These are phyloP conservation scores for Pangasius larnaudii DNA, from an alignment of 2,797 vertebrate species.

Conservation along the genomic window DNA sequence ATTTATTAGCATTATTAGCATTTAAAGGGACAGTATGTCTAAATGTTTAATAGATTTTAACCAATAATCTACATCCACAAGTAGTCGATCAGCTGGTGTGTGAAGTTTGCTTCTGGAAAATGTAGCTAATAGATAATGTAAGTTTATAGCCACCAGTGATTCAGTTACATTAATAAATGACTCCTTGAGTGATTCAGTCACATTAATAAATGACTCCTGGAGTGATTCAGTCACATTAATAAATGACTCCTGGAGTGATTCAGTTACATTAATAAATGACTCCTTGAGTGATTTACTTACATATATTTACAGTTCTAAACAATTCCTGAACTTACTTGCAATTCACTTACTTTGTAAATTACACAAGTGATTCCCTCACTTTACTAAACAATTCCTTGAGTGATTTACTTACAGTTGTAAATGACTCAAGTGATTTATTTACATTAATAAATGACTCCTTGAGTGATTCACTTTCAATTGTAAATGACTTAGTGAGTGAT, in stretches of 20 bases:
- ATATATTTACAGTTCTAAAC: neutral
- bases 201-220: neutral
- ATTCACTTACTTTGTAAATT: neutral
- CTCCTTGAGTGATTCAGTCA: too few relatives aligned
- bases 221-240: neutral
- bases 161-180: neutral
- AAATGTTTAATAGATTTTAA: neutral
- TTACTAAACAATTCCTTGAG: neutral
- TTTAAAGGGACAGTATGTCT: neutral
- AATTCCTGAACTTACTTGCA: neutral
- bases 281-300: neutral
- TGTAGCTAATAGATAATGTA: neutral
- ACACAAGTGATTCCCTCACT: neutral
- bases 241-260: neutral
- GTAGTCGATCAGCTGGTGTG: neutral
- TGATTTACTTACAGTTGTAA: neutral
- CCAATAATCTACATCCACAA: neutral
- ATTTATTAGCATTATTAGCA: neutral
- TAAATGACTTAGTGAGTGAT: neutral
- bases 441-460: neutral
- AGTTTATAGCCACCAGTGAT: neutral
- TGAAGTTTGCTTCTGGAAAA: neutral
- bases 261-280: neutral
- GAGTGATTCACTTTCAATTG: neutral
- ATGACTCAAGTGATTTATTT: neutral